Evolutionary conservation across 2,888 invertebrate species (phyloP).

Genomic region (Nemotelus nigrinus): DNA sequence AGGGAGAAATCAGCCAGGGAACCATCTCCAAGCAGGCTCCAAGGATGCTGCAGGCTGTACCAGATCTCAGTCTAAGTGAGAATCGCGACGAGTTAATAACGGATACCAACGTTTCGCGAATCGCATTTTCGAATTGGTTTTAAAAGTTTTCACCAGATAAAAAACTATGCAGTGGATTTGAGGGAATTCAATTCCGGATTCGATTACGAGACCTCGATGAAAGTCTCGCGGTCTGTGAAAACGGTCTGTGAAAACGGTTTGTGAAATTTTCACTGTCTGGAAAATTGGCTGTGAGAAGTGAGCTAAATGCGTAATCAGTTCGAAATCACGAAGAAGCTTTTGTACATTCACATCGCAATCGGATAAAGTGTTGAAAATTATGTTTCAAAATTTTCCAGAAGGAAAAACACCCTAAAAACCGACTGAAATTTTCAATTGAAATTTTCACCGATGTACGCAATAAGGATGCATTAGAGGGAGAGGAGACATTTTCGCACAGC

Average conservation of each 20-base stretch:
- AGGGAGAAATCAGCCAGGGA: neutral
- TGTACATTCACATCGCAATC: neutral
- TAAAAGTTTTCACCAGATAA: too few species aligned
- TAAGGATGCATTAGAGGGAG: slow-evolving; percentile 30
- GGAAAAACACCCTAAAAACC: neutral
- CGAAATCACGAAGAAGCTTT: neutral
- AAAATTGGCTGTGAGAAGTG: neutral
- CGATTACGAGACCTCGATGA: too few species aligned
- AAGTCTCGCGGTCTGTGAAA: too few species aligned
- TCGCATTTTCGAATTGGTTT: too few species aligned
- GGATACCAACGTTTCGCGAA: neutral
- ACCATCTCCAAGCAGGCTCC: slow-evolving; percentile 19
- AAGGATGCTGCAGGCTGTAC: slow-evolving; percentile 40
- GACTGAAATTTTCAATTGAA: slow-evolving; percentile 7
- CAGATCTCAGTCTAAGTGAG: slow-evolving; percentile 36
- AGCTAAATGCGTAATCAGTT: neutral
- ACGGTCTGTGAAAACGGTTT: too few species aligned
- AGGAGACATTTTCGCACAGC: slow-evolving; percentile 49
- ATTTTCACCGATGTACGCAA: slow-evolving; percentile 30
- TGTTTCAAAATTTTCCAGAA: neutral
- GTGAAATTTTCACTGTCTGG: neutral
- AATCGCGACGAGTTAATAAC: slow-evolving; percentile 30
- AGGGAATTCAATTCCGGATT: too few species aligned
- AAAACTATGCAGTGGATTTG: too few species aligned
- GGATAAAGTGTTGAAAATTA: neutral